Base-by-base conservation (phyloP, 2,888 invertebrate species). In the Pimpla rufipes region DNA sequence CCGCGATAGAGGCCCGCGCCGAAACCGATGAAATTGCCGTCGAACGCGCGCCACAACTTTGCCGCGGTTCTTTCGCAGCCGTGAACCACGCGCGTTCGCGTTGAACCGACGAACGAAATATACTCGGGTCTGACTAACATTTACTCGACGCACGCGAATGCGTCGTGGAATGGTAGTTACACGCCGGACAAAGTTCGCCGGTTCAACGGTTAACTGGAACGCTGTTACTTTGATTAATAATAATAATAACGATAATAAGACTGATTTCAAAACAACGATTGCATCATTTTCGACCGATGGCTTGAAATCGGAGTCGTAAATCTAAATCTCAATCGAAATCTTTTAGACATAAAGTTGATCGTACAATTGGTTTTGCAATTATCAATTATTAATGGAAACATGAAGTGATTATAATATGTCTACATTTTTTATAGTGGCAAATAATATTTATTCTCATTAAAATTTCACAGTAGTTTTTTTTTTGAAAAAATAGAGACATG, bases 21-120 rank as follows among this genome's bases (percentile, higher is more conserved):
- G 64, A 23, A 70, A 52, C 21, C 50, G 64, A 83, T 59, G 64
- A 83, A 77, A 80, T 73, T 67, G 70, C 57, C 77, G 71, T 42
- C 67, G 59, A 68, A 62, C 18, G 37, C 45, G 16, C 16, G 57
- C 59, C 45, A 29, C 29, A 10, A 45, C 70, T 21, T 16, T 18
- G 6, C 52, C 50, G 68, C 11, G 11, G 13, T 37, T 21, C 8
- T 8, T 16, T 10, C 11, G 13, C 18, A 16, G 40, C 16, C n/a
- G 13, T 16, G 16, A 16, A 37, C 35, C 7, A 0, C n/a, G n/a
- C 37, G 23, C 18, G 52, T 62, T 40, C 5, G 10, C n/a, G 5
- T 18, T 18, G 29, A 62, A 11, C 21, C 10, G 2, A 0, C 62
- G 16, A 62, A 59, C 35, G 7, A 29, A n/a, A 57, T 57, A 57